These are phyloP conservation scores for Rhinoraja longicauda DNA, from an alignment of 2,797 vertebrate species.

Conservation along the genomic window DNA sequence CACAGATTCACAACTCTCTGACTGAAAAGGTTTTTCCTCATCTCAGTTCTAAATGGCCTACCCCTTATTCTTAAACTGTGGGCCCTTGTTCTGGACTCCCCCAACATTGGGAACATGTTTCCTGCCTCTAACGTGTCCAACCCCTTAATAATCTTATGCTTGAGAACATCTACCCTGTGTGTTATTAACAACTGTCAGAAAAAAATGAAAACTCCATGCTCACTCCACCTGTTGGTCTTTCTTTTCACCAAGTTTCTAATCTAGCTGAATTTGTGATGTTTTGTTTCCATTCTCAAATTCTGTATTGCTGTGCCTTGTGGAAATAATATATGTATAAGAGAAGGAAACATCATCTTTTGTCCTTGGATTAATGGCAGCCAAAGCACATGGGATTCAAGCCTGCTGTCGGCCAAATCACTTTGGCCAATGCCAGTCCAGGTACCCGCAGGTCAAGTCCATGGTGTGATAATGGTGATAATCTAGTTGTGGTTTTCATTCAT, in stretches of 20 bases:
- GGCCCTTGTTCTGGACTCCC: no score
- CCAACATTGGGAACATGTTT: no score
- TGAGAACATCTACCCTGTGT: background rate
- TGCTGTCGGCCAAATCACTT: background rate
- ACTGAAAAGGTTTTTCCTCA: no score
- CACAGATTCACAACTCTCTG: no score
- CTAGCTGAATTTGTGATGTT: background rate
- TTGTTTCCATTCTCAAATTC: background rate
- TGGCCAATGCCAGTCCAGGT: background rate
- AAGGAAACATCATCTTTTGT: background rate
- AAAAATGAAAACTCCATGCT: background rate
- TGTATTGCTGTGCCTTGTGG: background rate
- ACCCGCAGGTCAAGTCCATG: background rate
- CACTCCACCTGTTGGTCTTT: background rate
- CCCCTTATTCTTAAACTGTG: no score
- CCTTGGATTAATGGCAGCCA: background rate
- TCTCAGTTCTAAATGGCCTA: no score
- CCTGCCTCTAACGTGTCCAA: no score
- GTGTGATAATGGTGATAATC: background rate
- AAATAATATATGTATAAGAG: background rate
- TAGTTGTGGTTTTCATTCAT: background rate
- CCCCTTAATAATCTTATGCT: no score
- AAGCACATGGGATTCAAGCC: background rate
- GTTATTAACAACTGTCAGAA: conserved; percentile 18
- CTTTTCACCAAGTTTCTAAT: background rate